These are phyloP conservation scores for Vannuccia rotundouncinata DNA, from an alignment of 2,888 invertebrate species.

Conservation along the genomic window DNA sequence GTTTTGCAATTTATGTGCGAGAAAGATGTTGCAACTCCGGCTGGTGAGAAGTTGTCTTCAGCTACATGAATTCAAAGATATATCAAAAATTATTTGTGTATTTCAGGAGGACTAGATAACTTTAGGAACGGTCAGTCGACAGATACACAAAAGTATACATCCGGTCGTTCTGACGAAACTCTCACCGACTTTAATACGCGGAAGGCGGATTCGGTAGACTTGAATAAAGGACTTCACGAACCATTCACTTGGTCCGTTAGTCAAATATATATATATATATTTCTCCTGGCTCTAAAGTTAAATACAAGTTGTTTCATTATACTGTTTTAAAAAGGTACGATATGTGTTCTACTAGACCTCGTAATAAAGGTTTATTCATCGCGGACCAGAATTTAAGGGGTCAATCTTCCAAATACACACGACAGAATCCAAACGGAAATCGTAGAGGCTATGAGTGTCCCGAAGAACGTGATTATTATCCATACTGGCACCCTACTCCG, in stretches of 20 bases:
- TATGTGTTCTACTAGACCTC: conserved; percentile 17
- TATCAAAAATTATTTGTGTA: too few species aligned
- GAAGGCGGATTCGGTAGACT: conserved; percentile 44
- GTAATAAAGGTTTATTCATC: conserved; percentile 49
- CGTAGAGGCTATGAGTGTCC: conserved; percentile 55
- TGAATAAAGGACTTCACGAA: conserved; percentile 49
- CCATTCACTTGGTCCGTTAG: conserved; percentile 38
- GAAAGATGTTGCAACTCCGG: conserved; percentile 35
- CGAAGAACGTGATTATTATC: conserved; percentile 56
- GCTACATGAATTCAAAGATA: conserved; percentile 4
- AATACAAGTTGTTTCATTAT: too few species aligned
- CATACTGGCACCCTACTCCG: conserved; percentile 56
- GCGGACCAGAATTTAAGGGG: conserved; percentile 52
- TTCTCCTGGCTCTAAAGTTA: too few species aligned
- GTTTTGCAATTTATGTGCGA: conserved; percentile 55
- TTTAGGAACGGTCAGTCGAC: conserved; percentile 50
- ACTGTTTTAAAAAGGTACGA: conserved; percentile 21
- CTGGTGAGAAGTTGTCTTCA: neutral
- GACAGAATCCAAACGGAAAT: conserved; percentile 53
- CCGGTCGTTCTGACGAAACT: conserved; percentile 42
- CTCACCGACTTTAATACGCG: conserved; percentile 40
- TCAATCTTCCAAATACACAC: conserved; percentile 50
- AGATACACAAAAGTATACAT: conserved; percentile 45
- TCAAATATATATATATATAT: neutral
- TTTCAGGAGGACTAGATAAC: conserved; percentile 40